Base-by-base conservation (phyloP, 2,888 invertebrate genomes). In the Dioctria linearis region DNA sequence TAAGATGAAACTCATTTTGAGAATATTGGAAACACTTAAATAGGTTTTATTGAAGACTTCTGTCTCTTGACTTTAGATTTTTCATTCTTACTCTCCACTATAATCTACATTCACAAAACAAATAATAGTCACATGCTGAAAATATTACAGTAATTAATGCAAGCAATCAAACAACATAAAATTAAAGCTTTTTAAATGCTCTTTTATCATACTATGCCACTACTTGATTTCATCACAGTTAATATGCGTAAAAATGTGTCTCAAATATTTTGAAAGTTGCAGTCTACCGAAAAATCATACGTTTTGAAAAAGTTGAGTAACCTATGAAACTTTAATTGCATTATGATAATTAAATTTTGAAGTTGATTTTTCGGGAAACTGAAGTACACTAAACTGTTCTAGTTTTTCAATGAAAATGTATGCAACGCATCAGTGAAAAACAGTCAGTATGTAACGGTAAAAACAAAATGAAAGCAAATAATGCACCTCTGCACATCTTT, bases 401-500 rank as follows among this genome's bases (percentile, higher is more conserved):
- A 5, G 5, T 63, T 63, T 11, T 3, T 39, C 25, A 75, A 66
- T 11, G 9, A 54, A 49, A 61, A 46, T n/a, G n/a, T 25, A 66
- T 25, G 25, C 25, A 25, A 25, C 25, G 25, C 25, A 25, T 61
- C 66, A 76, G 39, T 39, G 46, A 63, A 73, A 40, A 80, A 80
- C 61, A 43, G 61, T 49, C 13, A 40, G 71, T 25, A 25, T 25
- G 25, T 25, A 79, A 49, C 71, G 42, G 37, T 49, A 78, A 49
- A 69, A 73, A 78, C 49, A 63, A 54, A 82, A 69, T 84, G 73
- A 81, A 59, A 82, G 78, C 81, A 69, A 81, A 82, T 85, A 85
- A 85, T 85, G 87, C 92, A 97, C 95, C 95, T 95, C 92, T 98
- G 97, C 85, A 97, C 93, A 85, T 92, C 90, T 87, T 92, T 91